A percentile compares a stretch with the other conserved stretches of the same genome.
Conservation (phyloP, 2,888 invertebrate genomes). For the Tillus elongatus region DNA sequence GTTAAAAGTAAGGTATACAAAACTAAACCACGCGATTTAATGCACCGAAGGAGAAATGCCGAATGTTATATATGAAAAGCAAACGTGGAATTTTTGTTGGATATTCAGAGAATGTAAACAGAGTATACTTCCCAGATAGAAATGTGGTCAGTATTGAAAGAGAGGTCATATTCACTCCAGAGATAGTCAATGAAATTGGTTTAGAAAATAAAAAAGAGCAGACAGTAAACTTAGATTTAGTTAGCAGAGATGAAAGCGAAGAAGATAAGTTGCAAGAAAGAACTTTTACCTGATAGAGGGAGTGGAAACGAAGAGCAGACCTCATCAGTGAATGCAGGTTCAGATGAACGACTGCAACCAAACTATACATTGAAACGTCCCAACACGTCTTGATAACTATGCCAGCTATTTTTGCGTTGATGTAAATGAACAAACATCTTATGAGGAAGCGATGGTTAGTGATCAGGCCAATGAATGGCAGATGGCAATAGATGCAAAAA, state of each 20-base stretch:
- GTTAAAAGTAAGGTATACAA: too few relatives aligned
- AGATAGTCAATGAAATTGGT: too few relatives aligned
- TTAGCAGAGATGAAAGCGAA: slow-evolving; percentile 1
- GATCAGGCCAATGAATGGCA: slow-evolving; percentile 9
- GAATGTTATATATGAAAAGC: slow-evolving; percentile 12
- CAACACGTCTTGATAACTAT: slow-evolving; percentile 6
- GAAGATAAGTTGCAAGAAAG: slow-evolving; percentile 7
- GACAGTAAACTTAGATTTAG: too few relatives aligned
- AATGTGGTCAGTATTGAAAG: slow-evolving; percentile 6
- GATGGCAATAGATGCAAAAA: slow-evolving; percentile 8
- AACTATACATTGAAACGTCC: slow-evolving; percentile 7
- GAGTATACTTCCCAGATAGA: slow-evolving; percentile 5
- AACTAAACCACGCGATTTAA: too few relatives aligned
- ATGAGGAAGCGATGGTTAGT: slow-evolving; percentile 10
- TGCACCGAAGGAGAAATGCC: slow-evolving; percentile 9
- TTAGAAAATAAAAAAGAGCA: slow-evolving; percentile 3
- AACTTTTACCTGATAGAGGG: too few relatives aligned
- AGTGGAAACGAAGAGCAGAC: too few relatives aligned
- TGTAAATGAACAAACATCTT: slow-evolving; percentile 7
- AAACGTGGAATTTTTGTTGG: slow-evolving; percentile 7
- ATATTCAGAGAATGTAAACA: slow-evolving; percentile 10
- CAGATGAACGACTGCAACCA: slow-evolving; percentile 8
- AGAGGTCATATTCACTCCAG: slow-evolving; percentile 7
- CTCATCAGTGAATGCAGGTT: too few relatives aligned
- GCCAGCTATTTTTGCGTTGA: slow-evolving; percentile 9